Evolutionary conservation across 2,113 vertebrate genomes (phyloP).

Genomic region (Amphiprion percula): DNA sequence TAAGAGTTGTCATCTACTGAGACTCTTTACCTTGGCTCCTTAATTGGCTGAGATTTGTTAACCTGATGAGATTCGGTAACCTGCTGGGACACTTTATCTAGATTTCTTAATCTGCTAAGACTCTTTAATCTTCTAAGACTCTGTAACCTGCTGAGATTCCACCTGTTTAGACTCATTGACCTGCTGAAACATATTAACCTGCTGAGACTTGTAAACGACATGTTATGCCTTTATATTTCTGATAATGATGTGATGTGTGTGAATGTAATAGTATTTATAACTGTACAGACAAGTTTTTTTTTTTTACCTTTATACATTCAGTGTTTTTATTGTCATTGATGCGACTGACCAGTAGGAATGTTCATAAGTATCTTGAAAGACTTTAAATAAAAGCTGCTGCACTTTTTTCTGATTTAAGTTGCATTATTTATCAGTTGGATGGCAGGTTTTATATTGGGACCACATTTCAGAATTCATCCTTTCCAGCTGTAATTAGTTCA

Average conservation of each 20-base stretch:
- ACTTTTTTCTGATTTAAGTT: background rate
- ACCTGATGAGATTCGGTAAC: too few relatives aligned
- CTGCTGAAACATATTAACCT: too few relatives aligned
- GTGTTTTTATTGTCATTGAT: constrained; percentile 21
- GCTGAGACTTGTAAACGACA: too few relatives aligned
- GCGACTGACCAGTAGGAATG: constrained; percentile 1
- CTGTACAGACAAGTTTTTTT: constrained; percentile 33
- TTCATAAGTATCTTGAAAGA: background rate
- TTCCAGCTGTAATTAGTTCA: too few relatives aligned
- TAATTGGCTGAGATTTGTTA: background rate
- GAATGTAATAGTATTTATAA: constrained; percentile 50
- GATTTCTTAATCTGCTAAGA: background rate
- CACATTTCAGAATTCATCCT: too few relatives aligned
- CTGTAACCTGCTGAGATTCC: background rate
- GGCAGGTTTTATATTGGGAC: too few relatives aligned
- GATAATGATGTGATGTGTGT: constrained; percentile 6
- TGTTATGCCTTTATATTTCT: background rate
- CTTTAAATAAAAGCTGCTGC: constrained; percentile 27
- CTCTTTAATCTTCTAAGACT: background rate
- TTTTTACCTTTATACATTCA: constrained; percentile 8
- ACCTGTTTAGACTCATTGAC: too few relatives aligned
- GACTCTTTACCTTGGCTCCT: background rate
- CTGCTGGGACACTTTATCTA: background rate
- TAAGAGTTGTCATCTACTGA: background rate
- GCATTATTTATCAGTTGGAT: too few relatives aligned